Conservation (phyloP, 2,113 vertebrate genomes). For the Tyto alba region DNA sequence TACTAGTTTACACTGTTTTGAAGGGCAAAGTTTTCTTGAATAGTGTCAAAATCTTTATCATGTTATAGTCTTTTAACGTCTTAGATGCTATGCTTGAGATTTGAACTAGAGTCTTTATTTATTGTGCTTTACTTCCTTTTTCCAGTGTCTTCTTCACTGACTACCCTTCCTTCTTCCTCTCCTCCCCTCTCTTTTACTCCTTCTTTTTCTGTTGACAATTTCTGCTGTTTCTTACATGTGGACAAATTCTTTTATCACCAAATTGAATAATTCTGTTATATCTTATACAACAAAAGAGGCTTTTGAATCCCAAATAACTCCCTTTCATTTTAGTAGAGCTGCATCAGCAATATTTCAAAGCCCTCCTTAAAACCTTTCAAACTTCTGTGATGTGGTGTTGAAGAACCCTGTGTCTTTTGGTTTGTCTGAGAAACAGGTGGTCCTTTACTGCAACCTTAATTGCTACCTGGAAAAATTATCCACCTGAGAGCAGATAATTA, state of each 20-base stretch:
- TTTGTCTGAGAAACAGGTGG: not conserved
- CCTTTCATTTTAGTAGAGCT: not conserved
- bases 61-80: not conserved
- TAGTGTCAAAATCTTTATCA: not conserved
- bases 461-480: not conserved
- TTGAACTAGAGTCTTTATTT: not conserved
- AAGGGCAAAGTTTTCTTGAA: not conserved
- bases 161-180: not conserved
- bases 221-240: not conserved
- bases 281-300: not conserved
- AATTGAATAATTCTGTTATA: not conserved
- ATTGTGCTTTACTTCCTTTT: not conserved
- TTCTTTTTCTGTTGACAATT: not conserved
- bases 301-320: not conserved
- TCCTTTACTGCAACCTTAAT: not conserved
- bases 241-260: not conserved
- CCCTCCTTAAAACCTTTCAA: not conserved
- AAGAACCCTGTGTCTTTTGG: not conserved
- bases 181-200: accelerated
- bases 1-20: not conserved
- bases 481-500: not conserved
- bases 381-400: not conserved
- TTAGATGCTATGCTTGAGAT: not conserved
- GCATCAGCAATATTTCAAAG: not conserved
- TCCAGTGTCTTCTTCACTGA: not conserved